Base-by-base conservation (phyloP, 2,797 vertebrate genomes). In the Enteromius radiatus region DNA sequence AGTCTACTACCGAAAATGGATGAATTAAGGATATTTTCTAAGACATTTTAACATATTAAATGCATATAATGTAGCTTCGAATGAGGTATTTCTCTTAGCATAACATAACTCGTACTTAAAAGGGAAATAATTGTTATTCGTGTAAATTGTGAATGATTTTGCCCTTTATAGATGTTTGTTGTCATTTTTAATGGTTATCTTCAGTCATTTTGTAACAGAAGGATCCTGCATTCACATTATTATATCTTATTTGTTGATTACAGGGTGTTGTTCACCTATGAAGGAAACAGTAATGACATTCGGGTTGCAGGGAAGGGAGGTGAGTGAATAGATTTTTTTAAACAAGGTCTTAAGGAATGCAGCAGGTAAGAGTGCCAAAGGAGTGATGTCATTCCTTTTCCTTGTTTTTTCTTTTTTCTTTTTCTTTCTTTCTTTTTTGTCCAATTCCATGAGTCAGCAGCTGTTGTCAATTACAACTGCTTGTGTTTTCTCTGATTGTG, bases 251-350 rank as follows among this genome's bases (percentile, higher is more conserved):
- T 64, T 74, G 3, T 49, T 86, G 31, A 84, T 65, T 93, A 45
- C 80, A 98, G 97, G 97, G 95, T 92, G 4, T 92, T 98, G 11
- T 97, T 96, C 73, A 97, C 97, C 0, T 98, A 98, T 0, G 97
- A 98, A 84, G 97, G 97, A 7, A 98, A 98, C 91, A 97, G 94
- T 90, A 96, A 96, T 33, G 93, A 96, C 52, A 92, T 98, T 36
- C 94, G 96, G 0, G 90, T 97, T 90, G 96, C 95, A 0, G 94
- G 92, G n/a, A 96, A 91, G 0, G 97, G 97, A 89, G 96, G 97
- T 98, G 77, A 95, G 94, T 9, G 45, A 52, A 63, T 31, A n/a
- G n/a, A n/a, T 31, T 45, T 14, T 23, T 19, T 56, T 8, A 64
- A 33, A 63, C 41, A 31, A 31, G 26, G 8, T 7, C 14, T 63